Evolutionary conservation across 2,888 invertebrate species (phyloP).

Genomic region (Ectobius pallidus): DNA sequence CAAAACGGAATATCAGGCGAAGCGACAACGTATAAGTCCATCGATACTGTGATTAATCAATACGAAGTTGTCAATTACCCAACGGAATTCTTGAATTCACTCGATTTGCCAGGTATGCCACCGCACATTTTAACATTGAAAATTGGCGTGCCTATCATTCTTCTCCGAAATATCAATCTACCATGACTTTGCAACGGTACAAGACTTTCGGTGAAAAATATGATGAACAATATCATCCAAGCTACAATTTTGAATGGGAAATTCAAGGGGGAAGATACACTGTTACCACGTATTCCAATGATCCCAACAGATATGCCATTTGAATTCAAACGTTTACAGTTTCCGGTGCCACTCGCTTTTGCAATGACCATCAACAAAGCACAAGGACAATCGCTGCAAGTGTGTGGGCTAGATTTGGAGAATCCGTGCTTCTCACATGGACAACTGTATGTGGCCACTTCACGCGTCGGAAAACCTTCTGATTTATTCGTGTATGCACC

Average conservation of each 20-base stretch:
- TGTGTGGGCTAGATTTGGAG: too few relatives aligned
- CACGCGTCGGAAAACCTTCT: constrained; percentile 42
- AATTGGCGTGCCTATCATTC: constrained; percentile 48
- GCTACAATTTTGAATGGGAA: constrained; percentile 47
- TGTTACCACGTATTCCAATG: constrained; percentile 51
- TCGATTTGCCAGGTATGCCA: constrained; percentile 47
- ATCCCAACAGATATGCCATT: constrained; percentile 49
- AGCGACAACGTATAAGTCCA: constrained; percentile 33
- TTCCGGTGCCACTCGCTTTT: constrained; percentile 48
- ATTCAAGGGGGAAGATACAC: constrained; percentile 45
- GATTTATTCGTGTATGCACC: constrained; percentile 4
- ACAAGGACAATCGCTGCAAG: constrained; percentile 53
- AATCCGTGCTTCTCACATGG: too few relatives aligned
- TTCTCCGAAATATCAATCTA: constrained; percentile 49
- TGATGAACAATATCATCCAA: constrained; percentile 43
- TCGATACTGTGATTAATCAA: constrained; percentile 35
- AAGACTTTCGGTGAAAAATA: constrained; percentile 36
- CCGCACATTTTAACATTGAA: constrained; percentile 47
- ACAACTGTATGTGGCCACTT: constrained; percentile 51
- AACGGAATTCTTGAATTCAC: constrained; percentile 47
- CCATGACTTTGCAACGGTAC: constrained; percentile 48
- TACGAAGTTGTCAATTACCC: constrained; percentile 42
- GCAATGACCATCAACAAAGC: constrained; percentile 52
- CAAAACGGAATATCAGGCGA: constrained; percentile 28
- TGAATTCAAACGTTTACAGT: constrained; percentile 48